Evolutionary conservation across 2,797 vertebrate species (phyloP).

Genomic region (Trematomus bernacchii): DNA sequence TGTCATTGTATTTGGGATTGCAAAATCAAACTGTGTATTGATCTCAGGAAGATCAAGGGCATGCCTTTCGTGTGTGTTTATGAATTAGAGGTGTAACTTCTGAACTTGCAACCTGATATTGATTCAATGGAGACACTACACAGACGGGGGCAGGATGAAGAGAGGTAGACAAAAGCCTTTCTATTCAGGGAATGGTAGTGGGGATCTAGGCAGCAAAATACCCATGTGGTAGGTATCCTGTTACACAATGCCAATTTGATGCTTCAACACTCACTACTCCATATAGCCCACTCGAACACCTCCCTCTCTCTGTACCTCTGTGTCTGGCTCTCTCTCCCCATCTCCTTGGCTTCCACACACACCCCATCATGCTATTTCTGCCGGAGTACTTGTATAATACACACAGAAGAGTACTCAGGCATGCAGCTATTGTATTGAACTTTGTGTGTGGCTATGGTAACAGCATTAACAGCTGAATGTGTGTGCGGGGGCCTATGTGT

Average conservation of each 20-base stretch:
- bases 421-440: constrained; percentile 54
- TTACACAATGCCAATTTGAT: constrained; percentile 93
- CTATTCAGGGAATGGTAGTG: constrained; percentile 85
- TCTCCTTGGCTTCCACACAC: constrained; percentile 37
- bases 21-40: neutral
- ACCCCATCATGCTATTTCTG: constrained; percentile 63
- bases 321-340: constrained; percentile 40
- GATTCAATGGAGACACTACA: constrained; percentile 53
- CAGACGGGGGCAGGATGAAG: constrained; percentile 36
- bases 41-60: neutral
- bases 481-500: constrained; percentile 31
- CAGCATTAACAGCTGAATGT: constrained; percentile 23
- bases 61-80: constrained; percentile 15
- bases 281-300: constrained; percentile 82
- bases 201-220: constrained; percentile 85
- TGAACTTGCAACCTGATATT: constrained; percentile 44
- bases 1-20: too few relatives aligned
- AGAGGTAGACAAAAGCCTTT: constrained; percentile 85
- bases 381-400: constrained; percentile 64
- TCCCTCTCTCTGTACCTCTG: constrained; percentile 57
- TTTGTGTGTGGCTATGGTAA: constrained; percentile 63
- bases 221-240: constrained; percentile 91
- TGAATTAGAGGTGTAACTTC: constrained; percentile 45
- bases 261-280: constrained; percentile 90
- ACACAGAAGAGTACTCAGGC: constrained; percentile 53